Evolutionary conservation across 2,797 vertebrate species (phyloP).

Genomic region (Erethizon dorsatum): DNA sequence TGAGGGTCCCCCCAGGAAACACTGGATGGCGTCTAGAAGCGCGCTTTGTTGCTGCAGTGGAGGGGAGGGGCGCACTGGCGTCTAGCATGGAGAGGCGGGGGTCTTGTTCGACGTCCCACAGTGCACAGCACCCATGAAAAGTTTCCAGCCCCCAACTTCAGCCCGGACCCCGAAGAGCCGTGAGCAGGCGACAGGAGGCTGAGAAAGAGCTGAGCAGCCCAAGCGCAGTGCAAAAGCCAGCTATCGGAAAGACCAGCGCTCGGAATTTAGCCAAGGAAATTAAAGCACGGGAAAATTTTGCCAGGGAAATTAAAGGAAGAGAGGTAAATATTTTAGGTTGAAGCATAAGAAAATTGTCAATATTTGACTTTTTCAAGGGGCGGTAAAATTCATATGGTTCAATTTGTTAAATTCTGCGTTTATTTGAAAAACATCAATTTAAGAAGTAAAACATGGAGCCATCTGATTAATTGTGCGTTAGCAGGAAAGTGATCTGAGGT

Average conservation of each 20-base stretch:
- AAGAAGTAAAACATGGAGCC: neutral
- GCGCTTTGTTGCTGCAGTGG: neutral
- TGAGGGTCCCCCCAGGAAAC: neutral
- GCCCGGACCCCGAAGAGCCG: neutral
- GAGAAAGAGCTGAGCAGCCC: neutral
- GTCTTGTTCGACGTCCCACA: neutral
- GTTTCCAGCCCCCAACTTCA: neutral
- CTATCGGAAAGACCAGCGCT: neutral
- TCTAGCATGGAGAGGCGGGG: neutral
- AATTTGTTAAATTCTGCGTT: conserved; percentile 9
- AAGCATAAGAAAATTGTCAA: neutral
- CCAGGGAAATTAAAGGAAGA: conserved; percentile 24
- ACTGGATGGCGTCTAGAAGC: neutral
- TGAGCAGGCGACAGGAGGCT: neutral
- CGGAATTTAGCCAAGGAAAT: conserved; percentile 15
- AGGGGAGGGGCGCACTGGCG: neutral
- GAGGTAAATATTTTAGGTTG: conserved; percentile 40
- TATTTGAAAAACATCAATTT: neutral
- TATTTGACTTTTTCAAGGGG: neutral
- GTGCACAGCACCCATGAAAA: neutral
- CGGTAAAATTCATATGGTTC: neutral
- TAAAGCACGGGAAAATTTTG: neutral
- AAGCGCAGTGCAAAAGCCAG: neutral
- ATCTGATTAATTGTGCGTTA: conserved; percentile 30
- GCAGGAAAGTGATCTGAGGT: neutral